Base-by-base conservation (phyloP, 2,113 vertebrate species). In the Pteruthius melanotis region DNA sequence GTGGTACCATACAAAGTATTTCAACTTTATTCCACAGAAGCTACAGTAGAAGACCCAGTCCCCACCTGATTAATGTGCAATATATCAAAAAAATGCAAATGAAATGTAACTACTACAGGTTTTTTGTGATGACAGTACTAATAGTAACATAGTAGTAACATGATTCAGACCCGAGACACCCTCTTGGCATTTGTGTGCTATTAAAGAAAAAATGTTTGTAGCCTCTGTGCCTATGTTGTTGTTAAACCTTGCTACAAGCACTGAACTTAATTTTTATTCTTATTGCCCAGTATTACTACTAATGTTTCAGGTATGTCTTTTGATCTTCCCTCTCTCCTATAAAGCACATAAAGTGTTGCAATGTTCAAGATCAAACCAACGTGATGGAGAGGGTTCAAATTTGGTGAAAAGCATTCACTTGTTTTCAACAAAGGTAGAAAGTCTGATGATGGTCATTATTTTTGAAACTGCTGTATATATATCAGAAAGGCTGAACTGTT, bases 81-180 rank as follows among this genome's bases (percentile, higher is more conserved):
- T 15, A 23, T 30, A 37, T 2, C 0, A 3, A 35, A 75, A 90
- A 66, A 87, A 56, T 11, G 13, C 9, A 61, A 27, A n/a, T 44
- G 7, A 45, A 49, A 15, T 61, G 13, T 33, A 64, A 37, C 33
- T 86, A 40, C 20, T 21, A 0, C 52, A 64, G 13, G 5, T 44
- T 90, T 93, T 84, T 19, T 56, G 31, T 52, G 30, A 31, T 63
- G 47, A 50, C 17, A 52, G 7, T 64, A 68, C 20, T 50, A 52
- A 22, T 37, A 37, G 3, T 49, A 35, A 23, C 5, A 3, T 9
- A 3, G 8, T 27, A 35, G 9, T 78, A 69, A 53, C 3, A 49
- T 53, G 37, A 30, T 47, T 37, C 4, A 56, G 39, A 59, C 28
- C 12, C 0, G 0, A 76, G 49, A 45, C 16, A 57, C 22, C 3